Evolutionary conservation across 37 sponge, comb jelly and placozoan species (phyloP), one percentile per base, ranked within the genome.

Genomic region (Amphimedon queenslandica): DNA sequence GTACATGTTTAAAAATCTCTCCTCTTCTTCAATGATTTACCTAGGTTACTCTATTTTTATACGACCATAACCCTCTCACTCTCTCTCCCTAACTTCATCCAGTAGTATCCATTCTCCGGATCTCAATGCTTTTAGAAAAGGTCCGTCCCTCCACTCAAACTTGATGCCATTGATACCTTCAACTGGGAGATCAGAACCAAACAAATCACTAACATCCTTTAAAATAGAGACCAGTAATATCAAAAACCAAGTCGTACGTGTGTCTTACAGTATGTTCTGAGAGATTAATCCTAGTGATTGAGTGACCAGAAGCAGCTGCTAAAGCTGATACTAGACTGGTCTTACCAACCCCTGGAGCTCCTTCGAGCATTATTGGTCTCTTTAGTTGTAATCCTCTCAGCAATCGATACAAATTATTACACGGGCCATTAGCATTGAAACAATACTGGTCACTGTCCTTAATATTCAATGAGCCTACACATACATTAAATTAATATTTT

Each of bases 91-190:
- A 8, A 92, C 87, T 78, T 98, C 99, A 81, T 98, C 99, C 35
- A 98, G 64, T 25, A 98, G 41, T 16, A 98, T 83, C 99, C 99
- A 98, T 56, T 92, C 70, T 20, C 93, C 93, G 25, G 42, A 73
- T 57, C 80, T 95, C 51, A 98, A 66, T n/a, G 99, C 99, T 5
- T 73, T 87, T 11, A 98, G 78, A 37, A 94, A 90, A 3, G 99
- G 99, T 8, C 99, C 99, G 55, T 98, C 99, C 42, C 96, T 79
- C 99, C 99, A 98, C 3, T 70, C 74, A 77, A 98, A 98, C 66
- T 61, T 76, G 6, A 82, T 70, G 40, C 83, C 77, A 34, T 41
- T 51, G 1, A 80, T 82, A 43, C 83, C 82, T 80, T 98, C 99
- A 34, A 77, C 79, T 36, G 99, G 99, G 8, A 98, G 75, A 68